Percentiles rank a stretch among this genome's conserved stretches.
Evolutionary conservation across 2,797 vertebrate species (phyloP).

Genomic region (Pseudomugil tenellus): DNA sequence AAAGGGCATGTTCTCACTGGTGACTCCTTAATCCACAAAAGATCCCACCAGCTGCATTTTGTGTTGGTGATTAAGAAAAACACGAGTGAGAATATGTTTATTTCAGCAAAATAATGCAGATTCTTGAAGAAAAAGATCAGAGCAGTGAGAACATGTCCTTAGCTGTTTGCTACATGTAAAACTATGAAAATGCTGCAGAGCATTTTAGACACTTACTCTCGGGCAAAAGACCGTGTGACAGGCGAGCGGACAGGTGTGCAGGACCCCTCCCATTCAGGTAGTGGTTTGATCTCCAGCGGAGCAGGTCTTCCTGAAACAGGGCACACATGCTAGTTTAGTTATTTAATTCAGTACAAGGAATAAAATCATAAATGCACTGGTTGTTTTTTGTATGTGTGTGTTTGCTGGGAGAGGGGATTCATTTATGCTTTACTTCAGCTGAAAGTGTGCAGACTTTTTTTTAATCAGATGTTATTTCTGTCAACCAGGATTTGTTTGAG

Average conservation of each 20-base stretch:
- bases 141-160: slow-evolving; percentile 65
- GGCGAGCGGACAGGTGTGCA: slow-evolving; percentile 95
- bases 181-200: slow-evolving; percentile 2
- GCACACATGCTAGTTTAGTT: slow-evolving; percentile 47
- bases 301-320: slow-evolving; percentile 90
- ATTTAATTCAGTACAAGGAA: not conserved
- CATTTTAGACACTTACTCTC: slow-evolving; percentile 90
- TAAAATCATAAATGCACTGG: not conserved
- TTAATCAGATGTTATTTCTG: too few relatives aligned
- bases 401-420: too few relatives aligned
- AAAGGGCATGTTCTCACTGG: slow-evolving; percentile 67
- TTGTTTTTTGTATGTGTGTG: too few relatives aligned
- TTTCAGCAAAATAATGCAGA: not conserved
- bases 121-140: not conserved
- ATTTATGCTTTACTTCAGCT: not conserved
- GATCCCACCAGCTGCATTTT: slow-evolving; percentile 7
- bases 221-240: slow-evolving; percentile 94
- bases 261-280: slow-evolving; percentile 96
- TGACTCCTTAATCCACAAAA: slow-evolving; percentile 7
- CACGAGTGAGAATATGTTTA: not conserved
- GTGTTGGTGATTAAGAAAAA: not conserved
- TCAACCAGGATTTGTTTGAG: too few relatives aligned
- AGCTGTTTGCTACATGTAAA: slow-evolving; percentile 32
- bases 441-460: not conserved
- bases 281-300: slow-evolving; percentile 94